A percentile compares a stretch with the other conserved stretches of the same genome.
These are phyloP conservation scores for Linnaemya vulpina DNA, from an alignment of 2,888 invertebrate genomes.

Conservation along the genomic window DNA sequence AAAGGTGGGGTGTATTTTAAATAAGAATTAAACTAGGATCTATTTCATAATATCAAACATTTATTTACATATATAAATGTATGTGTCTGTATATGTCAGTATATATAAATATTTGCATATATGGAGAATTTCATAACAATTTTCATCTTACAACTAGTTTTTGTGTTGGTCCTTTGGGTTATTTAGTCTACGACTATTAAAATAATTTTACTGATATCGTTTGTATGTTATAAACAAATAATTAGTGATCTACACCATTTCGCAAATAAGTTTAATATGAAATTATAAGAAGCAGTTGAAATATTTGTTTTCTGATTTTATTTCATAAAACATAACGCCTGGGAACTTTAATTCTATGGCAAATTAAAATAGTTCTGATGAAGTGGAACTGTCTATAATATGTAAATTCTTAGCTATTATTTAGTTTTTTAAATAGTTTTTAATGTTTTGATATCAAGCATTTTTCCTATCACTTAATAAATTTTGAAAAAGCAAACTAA, in stretches of 20 bases:
- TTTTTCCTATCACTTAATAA: too few relatives aligned
- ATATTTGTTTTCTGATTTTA: background rate
- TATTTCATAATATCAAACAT: slow-evolving; percentile 16
- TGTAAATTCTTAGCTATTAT: too few relatives aligned
- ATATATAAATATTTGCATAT: background rate
- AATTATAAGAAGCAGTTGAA: background rate
- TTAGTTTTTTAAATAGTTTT: too few relatives aligned
- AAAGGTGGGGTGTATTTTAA: too few relatives aligned
- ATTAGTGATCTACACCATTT: background rate
- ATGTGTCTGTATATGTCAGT: too few relatives aligned
- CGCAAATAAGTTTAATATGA: background rate
- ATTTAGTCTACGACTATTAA: slow-evolving; percentile 2
- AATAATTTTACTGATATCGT: background rate
- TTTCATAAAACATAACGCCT: too few relatives aligned
- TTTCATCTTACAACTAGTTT: slow-evolving; percentile 15
- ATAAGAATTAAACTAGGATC: too few relatives aligned
- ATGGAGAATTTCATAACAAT: slow-evolving; percentile 28
- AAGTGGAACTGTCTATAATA: too few relatives aligned
- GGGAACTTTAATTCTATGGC: too few relatives aligned
- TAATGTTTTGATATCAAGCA: too few relatives aligned
- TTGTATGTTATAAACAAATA: background rate
- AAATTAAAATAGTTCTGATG: too few relatives aligned
- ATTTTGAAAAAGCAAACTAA: too few relatives aligned
- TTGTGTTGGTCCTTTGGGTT: slow-evolving; percentile 46
- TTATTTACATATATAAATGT: slow-evolving; percentile 40